Evolutionary conservation across 2,888 invertebrate species (phyloP).

Genomic region (Kuschelorhynchus macadamiae): DNA sequence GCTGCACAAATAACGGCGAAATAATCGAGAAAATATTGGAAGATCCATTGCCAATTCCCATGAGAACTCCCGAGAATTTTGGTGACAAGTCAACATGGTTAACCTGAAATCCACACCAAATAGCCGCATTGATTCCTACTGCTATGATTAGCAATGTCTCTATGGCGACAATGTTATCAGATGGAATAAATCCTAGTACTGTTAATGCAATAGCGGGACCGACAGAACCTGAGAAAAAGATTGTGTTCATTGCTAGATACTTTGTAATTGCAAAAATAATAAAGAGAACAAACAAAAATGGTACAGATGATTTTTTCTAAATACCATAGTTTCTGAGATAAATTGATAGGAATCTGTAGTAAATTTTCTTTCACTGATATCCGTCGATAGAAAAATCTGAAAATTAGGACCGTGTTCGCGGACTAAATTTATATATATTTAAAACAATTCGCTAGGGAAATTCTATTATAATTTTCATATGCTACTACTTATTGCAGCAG

Average conservation of each 20-base stretch:
- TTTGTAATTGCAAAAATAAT: no score
- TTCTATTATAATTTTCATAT: no score
- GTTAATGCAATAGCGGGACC: constrained; percentile 64
- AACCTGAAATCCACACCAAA: constrained; percentile 82
- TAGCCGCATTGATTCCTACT: constrained; percentile 82
- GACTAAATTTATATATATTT: no score
- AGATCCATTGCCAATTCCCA: constrained; percentile 88
- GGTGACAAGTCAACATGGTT: constrained; percentile 90
- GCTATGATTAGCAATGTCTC: constrained; percentile 79
- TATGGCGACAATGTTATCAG: constrained; percentile 67
- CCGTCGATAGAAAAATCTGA: no score
- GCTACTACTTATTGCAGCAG: no score
- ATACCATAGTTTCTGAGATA: no score
- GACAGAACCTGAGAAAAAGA: constrained; percentile 48
- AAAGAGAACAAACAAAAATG: not conserved
- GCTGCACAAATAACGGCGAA: constrained; percentile 81
- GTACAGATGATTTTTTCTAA: not conserved
- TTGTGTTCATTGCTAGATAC: no score
- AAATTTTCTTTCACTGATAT: no score
- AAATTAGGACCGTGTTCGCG: no score
- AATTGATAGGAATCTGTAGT: no score
- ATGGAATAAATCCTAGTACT: constrained; percentile 55
- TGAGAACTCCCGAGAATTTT: constrained; percentile 85
- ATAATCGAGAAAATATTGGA: constrained; percentile 85
- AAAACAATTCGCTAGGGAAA: no score